phyloP scores from a whole-genome alignment of 2,113 vertebrate genomes.

The Hippolais icterina region DNA sequence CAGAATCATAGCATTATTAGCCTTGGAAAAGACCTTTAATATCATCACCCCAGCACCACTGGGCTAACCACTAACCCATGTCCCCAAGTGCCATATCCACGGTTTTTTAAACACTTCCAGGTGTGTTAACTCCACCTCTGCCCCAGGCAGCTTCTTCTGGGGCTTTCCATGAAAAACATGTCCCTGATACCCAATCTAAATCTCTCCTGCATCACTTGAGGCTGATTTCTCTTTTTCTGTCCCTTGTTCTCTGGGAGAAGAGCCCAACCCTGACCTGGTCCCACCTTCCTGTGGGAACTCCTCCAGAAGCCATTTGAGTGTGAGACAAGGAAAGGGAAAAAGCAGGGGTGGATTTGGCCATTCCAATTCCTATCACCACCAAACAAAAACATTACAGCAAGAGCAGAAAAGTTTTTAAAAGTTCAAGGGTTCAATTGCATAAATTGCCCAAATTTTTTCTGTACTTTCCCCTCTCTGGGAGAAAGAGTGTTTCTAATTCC shows the following conservation, averaged over 20 bases:
- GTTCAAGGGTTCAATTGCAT: background rate
- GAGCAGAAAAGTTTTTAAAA: background rate
- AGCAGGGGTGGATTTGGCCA: background rate
- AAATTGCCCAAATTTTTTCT: background rate
- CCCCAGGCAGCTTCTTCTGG: background rate
- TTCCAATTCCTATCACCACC: background rate
- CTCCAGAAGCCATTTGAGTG: background rate
- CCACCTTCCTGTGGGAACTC: background rate
- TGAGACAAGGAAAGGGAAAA: background rate
- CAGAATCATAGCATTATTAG: background rate
- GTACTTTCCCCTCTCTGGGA: background rate
- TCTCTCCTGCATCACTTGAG: background rate
- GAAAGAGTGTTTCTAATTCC: background rate
- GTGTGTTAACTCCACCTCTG: background rate
- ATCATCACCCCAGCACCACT: too few species aligned
- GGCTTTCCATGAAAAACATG: background rate
- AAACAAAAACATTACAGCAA: background rate
- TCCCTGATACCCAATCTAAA: background rate
- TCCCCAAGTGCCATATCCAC: background rate
- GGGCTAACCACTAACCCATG: background rate
- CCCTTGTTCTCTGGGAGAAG: background rate
- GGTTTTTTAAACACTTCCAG: background rate
- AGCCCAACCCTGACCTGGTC: too few species aligned
- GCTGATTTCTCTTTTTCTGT: background rate
- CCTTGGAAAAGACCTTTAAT: background rate